These are phyloP conservation scores for Erebia aethiops DNA, from an alignment of 2,888 invertebrate genomes.

Conservation along the genomic window DNA sequence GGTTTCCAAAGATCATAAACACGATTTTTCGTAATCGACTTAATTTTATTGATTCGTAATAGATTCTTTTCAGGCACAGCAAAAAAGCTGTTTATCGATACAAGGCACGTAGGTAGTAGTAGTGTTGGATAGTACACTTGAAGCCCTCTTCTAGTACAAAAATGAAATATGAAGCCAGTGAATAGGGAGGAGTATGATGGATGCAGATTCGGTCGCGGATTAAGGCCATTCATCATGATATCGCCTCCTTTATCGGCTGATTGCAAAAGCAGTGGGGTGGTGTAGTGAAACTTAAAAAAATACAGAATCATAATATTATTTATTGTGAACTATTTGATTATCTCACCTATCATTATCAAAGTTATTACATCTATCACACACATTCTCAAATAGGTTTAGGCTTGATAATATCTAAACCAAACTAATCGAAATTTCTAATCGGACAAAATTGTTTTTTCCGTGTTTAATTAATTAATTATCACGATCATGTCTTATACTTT, in stretches of 20 bases:
- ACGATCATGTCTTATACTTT: too few relatives aligned
- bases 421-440: too few relatives aligned
- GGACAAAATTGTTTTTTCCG: too few relatives aligned
- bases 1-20: too few relatives aligned
- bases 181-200: conserved; percentile 50
- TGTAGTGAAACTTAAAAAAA: conserved; percentile 1
- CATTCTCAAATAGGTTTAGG: too few relatives aligned
- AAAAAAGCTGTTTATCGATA: too few relatives aligned
- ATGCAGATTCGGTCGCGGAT: conserved; percentile 50
- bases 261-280: conserved; percentile 13
- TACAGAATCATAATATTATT: conserved; percentile 1
- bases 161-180: conserved; percentile 47
- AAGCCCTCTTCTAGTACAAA: conserved; percentile 34
- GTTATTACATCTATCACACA: too few relatives aligned
- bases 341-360: neutral
- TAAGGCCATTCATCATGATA: conserved; percentile 54
- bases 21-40: too few relatives aligned
- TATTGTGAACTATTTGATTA: neutral
- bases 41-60: too few relatives aligned
- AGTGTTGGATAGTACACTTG: neutral
- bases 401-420: too few relatives aligned
- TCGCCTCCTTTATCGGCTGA: conserved; percentile 42
- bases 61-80: too few relatives aligned
- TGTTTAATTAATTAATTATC: too few relatives aligned
- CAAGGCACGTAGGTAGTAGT: neutral